A percentile compares a stretch with the other conserved stretches of the same genome.
These are phyloP conservation scores for Oophaga pumilio DNA, from an alignment of 2,113 vertebrate species.

Conservation along the genomic window DNA sequence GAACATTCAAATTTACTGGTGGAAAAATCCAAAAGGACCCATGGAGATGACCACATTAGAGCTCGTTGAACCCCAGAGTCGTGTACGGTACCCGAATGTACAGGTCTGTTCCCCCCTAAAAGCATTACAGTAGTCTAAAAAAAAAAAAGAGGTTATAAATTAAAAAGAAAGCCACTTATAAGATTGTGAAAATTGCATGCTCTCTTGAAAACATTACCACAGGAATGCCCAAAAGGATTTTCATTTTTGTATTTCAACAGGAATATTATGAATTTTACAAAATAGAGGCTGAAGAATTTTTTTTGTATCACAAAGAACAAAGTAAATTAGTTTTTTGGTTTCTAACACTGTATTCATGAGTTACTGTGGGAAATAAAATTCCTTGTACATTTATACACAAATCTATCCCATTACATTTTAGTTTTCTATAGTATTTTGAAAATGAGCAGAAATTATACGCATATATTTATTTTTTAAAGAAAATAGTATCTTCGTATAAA, in stretches of 20 bases:
- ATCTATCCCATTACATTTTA: no score
- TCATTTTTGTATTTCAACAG: conserved; percentile 45
- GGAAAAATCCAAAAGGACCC: no score
- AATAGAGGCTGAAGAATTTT: neutral
- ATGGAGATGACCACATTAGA: no score
- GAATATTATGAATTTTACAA: conserved; percentile 48
- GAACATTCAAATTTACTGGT: no score
- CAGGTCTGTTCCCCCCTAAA: neutral
- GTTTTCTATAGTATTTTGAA: no score
- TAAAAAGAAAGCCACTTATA: neutral
- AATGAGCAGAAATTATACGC: no score
- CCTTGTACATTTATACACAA: no score
- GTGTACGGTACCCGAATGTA: neutral
- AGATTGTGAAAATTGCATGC: conserved; percentile 1
- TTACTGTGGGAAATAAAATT: neutral
- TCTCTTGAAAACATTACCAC: conserved; percentile 34
- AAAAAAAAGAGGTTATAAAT: neutral
- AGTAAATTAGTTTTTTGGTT: neutral
- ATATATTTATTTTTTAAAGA: no score
- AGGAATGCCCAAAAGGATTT: conserved; percentile 13
- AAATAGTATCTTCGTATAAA: no score
- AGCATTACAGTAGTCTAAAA: neutral
- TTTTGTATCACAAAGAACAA: neutral
- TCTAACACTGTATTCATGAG: neutral
- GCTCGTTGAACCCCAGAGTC: no score